These are phyloP conservation scores for Diploptera punctata DNA, from an alignment of 2,888 invertebrate genomes.

Conservation along the genomic window DNA sequence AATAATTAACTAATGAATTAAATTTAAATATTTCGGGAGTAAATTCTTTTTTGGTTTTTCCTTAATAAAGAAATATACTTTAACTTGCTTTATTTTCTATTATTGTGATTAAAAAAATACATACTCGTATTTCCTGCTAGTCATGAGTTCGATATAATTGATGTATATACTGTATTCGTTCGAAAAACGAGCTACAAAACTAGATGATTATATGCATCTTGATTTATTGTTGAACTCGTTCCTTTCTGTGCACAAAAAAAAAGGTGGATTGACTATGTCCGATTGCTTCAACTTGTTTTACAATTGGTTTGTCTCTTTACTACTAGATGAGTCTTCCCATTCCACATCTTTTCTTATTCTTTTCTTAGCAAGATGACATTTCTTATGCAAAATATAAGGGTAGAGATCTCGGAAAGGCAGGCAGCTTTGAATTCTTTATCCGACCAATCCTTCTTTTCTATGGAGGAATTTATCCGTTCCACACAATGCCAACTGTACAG, in stretches of 20 bases:
- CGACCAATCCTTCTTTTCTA: conserved; percentile 30
- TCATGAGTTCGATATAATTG: too few species aligned
- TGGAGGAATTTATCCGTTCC: conserved; percentile 28
- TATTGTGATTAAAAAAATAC: too few species aligned
- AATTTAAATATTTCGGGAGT: too few species aligned
- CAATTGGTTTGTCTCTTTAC: conserved; percentile 21
- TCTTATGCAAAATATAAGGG: conserved; percentile 30
- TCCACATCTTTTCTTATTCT: conserved; percentile 6
- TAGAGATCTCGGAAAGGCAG: neutral
- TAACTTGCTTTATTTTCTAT: too few species aligned
- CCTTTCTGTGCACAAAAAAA: conserved; percentile 16
- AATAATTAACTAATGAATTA: too few species aligned
- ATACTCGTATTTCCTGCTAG: too few species aligned
- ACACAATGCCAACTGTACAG: conserved; percentile 23
- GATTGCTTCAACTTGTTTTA: conserved; percentile 24
- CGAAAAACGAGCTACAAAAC: too few species aligned
- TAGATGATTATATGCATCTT: too few species aligned
- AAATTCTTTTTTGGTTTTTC: too few species aligned
- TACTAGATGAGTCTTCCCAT: neutral
- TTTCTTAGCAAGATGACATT: conserved; percentile 20
- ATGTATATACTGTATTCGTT: too few species aligned
- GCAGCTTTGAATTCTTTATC: conserved; percentile 29
- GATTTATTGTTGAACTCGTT: conserved; percentile 20
- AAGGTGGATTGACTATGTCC: conserved; percentile 17
- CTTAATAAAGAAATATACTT: too few species aligned